Percentiles rank a stretch among this genome's conserved stretches.
Evolutionary conservation across 2,113 vertebrate species (phyloP).

Genomic region (Antigone vipio): DNA sequence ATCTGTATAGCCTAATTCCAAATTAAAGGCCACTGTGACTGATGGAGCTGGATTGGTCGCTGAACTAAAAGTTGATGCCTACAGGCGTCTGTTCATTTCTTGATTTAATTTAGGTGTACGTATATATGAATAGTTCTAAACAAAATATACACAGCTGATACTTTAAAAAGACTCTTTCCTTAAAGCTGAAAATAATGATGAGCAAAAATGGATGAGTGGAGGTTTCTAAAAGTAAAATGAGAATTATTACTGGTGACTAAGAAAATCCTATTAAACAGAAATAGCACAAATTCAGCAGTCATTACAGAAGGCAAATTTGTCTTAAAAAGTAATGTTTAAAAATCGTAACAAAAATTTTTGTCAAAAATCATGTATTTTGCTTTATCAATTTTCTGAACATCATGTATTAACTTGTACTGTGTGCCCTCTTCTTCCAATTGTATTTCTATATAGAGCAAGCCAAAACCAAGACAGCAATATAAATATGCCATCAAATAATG

Average conservation of each 20-base stretch:
- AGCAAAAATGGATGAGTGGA: neutral
- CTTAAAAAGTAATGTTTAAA: neutral
- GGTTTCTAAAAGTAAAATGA: neutral
- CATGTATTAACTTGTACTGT: neutral
- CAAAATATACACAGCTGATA: neutral
- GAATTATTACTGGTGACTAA: neutral
- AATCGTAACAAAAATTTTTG: neutral
- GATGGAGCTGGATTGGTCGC: neutral
- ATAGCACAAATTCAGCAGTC: neutral
- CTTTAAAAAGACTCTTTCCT: neutral
- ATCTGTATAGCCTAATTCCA: neutral
- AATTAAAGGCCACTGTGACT: neutral
- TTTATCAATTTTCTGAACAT: neutral
- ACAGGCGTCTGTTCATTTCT: neutral
- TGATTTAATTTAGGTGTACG: neutral
- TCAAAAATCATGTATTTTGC: neutral
- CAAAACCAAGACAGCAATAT: neutral
- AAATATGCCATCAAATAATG: neutral
- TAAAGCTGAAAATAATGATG: neutral
- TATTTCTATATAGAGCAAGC: neutral
- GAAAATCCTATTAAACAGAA: neutral
- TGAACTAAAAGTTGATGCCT: neutral
- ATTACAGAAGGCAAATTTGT: neutral
- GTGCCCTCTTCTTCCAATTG: neutral
- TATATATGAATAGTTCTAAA: neutral